Base-by-base conservation (phyloP, 2,113 vertebrate genomes). In the Gila orcuttii region DNA sequence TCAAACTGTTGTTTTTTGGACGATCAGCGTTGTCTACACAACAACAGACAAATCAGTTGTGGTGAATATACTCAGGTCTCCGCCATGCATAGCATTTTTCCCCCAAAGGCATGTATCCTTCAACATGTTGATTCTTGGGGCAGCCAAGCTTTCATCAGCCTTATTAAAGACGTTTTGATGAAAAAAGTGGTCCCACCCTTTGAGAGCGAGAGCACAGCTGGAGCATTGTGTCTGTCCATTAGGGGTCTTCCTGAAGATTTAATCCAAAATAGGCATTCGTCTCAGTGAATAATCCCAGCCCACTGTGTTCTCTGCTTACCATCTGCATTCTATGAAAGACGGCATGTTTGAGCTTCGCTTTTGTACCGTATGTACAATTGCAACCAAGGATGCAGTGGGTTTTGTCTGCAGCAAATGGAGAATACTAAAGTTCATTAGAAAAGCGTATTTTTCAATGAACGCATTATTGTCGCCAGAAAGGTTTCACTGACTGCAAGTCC, bases 201-300 rank as follows among this genome's bases (percentile, higher is more conserved):
- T 17, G 25, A 50, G 55, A 74, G 50, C 64, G 33, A 21, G 60
- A 79, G 80, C 59, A 87, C 85, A 87, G 85, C 79, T 88, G 85
- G 82, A 88, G 78, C 76, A 88, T 90, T 90, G 87, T 90, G 68
- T 73, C 19, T 50, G 83, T 82, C 82, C 76, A 83, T 79, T 74
- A 87, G 87, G 89, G 89, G 87, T 90, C 83, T 88, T 88, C 74
- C 85, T 90, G 82, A 64, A 78, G 57, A 87, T 87, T 85, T 83
- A 77, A 77, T 79, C 50, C 66, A 36, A 85, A 69, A 87, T 76
- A 84, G 80, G 42, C 42, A 39, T 55, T 52, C 19, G 82, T 79
- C 78, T 79, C 55, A 45, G 80, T 42, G 31, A 85, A 85, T 90
- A 79, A 86, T 2, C 82, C 60, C 25, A 73, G 84, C 64, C 73